phyloP scores from a whole-genome alignment of 2,113 vertebrate species.

The Elaphurus davidianus region DNA sequence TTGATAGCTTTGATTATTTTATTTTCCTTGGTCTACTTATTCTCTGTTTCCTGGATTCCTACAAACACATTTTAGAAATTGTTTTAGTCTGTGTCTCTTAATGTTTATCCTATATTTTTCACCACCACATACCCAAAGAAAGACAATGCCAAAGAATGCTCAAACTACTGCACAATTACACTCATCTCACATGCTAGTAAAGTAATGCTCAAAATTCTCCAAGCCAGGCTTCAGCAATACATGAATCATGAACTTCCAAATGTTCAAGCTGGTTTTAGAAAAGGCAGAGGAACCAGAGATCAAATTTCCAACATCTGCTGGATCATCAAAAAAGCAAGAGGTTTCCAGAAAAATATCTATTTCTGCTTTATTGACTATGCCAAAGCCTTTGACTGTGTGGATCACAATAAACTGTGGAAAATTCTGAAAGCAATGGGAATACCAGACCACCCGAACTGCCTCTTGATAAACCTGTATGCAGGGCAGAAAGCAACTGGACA shows the following conservation, averaged over 20 bases:
- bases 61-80: not conserved
- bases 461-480: not conserved
- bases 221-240: not conserved
- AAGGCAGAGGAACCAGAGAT: not conserved
- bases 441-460: not conserved
- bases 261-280: not conserved
- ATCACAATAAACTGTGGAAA: not conserved
- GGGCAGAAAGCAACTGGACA: not conserved
- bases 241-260: fast-evolving
- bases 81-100: not conserved
- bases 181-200: not conserved
- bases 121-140: not conserved
- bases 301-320: not conserved
- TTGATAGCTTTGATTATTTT: not conserved
- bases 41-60: not conserved
- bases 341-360: not conserved
- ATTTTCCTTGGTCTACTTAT: not conserved
- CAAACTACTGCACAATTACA: not conserved
- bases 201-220: not conserved
- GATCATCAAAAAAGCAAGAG: not conserved
- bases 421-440: not conserved
- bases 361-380: not conserved
- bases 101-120: not conserved
- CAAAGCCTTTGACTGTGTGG: not conserved
- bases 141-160: not conserved